These are phyloP conservation scores for Suillia variegata DNA, from an alignment of 2,888 invertebrate species.

Conservation along the genomic window DNA sequence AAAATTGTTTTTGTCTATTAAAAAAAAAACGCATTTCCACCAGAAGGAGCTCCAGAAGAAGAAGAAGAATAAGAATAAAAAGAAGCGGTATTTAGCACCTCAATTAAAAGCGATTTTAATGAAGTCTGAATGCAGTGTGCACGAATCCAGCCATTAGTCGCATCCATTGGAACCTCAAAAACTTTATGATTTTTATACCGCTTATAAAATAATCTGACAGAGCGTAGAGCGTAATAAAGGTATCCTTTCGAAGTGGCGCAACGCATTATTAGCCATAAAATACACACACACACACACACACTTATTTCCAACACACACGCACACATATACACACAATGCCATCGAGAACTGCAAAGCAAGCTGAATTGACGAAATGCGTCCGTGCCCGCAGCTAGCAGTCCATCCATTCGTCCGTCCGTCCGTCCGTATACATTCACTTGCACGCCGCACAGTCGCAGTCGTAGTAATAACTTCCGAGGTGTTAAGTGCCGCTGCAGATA, in stretches of 20 bases:
- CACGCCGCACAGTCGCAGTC: not conserved
- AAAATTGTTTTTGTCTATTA: too few relatives aligned
- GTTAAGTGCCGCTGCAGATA: slow-evolving; percentile 23
- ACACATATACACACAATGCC: too few relatives aligned
- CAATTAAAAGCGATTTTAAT: slow-evolving; percentile 7
- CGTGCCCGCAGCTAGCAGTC: too few relatives aligned
- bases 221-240: slow-evolving; percentile 11
- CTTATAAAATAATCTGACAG: slow-evolving; percentile 15
- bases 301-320: too few relatives aligned
- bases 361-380: not conserved
- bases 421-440: slow-evolving; percentile 4
- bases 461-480: slow-evolving; percentile 19
- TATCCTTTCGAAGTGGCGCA: slow-evolving; percentile 1
- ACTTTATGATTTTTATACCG: slow-evolving; percentile 1
- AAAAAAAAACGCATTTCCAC: too few relatives aligned
- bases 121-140: not conserved
- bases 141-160: too few relatives aligned
- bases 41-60: too few relatives aligned
- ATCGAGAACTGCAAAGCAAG: not conserved
- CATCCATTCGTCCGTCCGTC: too few relatives aligned
- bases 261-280: slow-evolving; percentile 16
- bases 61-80: too few relatives aligned
- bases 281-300: not conserved
- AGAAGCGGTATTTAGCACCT: not conserved
- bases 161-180: not conserved